These are phyloP conservation scores for Pandion haliaetus DNA, from an alignment of 2,113 vertebrate species.

Conservation along the genomic window DNA sequence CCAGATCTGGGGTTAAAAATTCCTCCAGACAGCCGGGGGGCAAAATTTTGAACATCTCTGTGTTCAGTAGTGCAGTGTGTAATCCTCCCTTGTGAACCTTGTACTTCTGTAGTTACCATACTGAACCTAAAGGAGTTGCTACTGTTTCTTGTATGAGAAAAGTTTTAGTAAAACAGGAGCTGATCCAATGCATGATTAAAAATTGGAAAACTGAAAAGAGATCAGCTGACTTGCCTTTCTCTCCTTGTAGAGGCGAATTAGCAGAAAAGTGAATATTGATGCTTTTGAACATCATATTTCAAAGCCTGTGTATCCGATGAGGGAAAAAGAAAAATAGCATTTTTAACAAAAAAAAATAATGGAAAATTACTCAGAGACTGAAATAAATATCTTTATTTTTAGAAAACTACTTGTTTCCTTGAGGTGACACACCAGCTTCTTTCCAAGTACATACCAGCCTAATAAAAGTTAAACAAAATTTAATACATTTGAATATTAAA, in stretches of 20 bases:
- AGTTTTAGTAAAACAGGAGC: not conserved
- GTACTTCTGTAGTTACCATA: not conserved
- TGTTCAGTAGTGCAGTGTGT: not conserved
- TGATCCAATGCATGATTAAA: not conserved
- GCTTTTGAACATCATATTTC: conserved; percentile 26
- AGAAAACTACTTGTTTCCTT: not conserved
- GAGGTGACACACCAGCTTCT: not conserved
- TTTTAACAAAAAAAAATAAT: not conserved
- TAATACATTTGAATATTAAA: not conserved
- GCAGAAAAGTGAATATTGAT: conserved; percentile 11
- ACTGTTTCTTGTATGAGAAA: not conserved
- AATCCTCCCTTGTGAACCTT: not conserved
- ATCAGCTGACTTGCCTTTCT: not conserved
- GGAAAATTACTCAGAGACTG: not conserved
- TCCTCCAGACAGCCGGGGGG: not conserved
- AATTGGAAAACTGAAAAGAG: conserved; percentile 24
- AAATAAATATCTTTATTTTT: conserved; percentile 15
- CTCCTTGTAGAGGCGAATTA: not conserved
- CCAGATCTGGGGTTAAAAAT: not conserved
- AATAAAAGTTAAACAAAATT: conserved; percentile 27
- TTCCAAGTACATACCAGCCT: not conserved
- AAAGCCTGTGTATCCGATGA: not conserved
- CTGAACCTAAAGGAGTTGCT: not conserved
- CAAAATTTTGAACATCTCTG: not conserved
- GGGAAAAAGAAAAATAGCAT: not conserved